Conservation (phyloP, 2,113 vertebrate genomes). For the Pica pica region DNA sequence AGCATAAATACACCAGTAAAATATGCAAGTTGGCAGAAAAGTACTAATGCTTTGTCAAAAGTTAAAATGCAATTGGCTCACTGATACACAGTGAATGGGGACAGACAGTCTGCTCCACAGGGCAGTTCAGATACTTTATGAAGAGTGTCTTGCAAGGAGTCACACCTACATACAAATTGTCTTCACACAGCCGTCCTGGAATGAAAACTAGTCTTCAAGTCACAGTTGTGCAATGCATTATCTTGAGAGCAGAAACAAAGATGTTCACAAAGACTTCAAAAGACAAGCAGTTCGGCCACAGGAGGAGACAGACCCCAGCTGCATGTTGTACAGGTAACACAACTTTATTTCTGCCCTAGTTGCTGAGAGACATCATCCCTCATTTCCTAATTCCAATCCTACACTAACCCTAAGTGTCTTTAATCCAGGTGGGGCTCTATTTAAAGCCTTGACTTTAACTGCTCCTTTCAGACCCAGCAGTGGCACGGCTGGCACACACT, state of each 20-base stretch:
- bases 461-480: background rate
- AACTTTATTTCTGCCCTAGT: background rate
- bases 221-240: accelerated
- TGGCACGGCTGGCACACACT: background rate
- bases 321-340: accelerated
- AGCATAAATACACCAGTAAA: background rate
- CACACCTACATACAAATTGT: background rate
- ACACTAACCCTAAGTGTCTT: background rate
- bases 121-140: background rate
- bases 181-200: background rate
- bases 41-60: background rate
- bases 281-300: background rate
- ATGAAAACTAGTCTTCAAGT: background rate
- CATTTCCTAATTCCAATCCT: background rate
- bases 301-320: background rate
- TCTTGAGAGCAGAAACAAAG: background rate
- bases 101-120: background rate
- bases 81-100: background rate
- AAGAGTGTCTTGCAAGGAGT: background rate
- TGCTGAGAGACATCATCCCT: background rate
- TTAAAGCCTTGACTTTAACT: background rate
- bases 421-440: background rate
- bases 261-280: background rate
- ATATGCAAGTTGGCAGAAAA: background rate
- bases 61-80: background rate